Base-by-base conservation (phyloP, 2,113 vertebrate species). In the Mesitornis unicolor region DNA sequence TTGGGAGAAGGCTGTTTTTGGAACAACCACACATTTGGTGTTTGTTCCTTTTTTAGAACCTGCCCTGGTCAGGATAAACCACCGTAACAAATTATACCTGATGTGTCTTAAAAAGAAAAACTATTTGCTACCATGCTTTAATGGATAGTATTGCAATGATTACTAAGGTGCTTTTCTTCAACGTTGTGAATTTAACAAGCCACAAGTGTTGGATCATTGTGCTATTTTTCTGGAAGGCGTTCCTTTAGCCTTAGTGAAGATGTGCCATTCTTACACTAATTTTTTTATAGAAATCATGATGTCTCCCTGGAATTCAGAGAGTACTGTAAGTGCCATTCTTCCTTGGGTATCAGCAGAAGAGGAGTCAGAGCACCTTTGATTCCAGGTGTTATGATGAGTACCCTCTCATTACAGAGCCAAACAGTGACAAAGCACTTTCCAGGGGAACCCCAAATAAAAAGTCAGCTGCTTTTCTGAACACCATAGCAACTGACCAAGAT, bases 161-260 rank as follows among this genome's bases (percentile, higher is more conserved):
- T 78, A 84, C 73, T 95, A 94, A 93, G 82, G 79, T 48, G 47
- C 73, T 87, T 93, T 78, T 91, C 76, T 73, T 77, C 84, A 60
- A 2, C 0, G 1, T 45, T 59, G 60, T 70, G 61, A 93, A 89
- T 84, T 81, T 92, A 96, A 93, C 84, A 74, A 89, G 64, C 51
- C 79, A 75, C 33, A 40, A 25, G 53, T 25, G 24, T 81, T 90
- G 90, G 70, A 69, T 22, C 13, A 2, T 61, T 70, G 57, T 0
- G 5, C n/a, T 78, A 24, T 77, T 82, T 93, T 92, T 89, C 78
- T 43, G 79, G 79, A 90, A 87, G 75, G n/a, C 82, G 81, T 73
- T 88, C 70, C 88, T 97, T 91, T 42, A 91, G 94, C 74, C n/a
- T 91, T 74, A 75, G 75, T 54, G 64, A 93, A 92, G 71, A 93